These are phyloP conservation scores for Thunnus maccoyii DNA, from an alignment of 2,113 vertebrate genomes.

Conservation along the genomic window DNA sequence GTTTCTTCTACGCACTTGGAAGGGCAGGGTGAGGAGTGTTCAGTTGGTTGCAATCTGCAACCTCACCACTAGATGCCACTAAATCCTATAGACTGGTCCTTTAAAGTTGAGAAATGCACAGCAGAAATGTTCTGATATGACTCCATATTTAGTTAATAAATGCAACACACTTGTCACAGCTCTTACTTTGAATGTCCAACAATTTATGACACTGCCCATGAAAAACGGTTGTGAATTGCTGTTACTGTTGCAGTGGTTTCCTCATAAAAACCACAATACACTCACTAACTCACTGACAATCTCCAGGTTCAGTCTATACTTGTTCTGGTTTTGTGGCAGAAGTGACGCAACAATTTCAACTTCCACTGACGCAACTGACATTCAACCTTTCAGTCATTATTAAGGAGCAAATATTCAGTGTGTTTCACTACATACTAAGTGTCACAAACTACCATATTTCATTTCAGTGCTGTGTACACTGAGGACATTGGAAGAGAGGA, in stretches of 20 bases:
- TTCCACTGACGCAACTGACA: neutral
- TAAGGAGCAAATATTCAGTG: neutral
- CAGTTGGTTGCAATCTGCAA: too few relatives aligned
- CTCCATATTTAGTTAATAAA: neutral
- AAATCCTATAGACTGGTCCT: too few relatives aligned
- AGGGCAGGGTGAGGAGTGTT: too few relatives aligned
- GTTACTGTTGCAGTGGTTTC: neutral
- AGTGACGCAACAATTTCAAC: neutral
- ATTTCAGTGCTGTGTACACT: neutral
- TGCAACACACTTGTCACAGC: too few relatives aligned
- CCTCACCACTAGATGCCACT: too few relatives aligned
- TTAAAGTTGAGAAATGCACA: neutral
- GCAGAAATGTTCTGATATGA: neutral
- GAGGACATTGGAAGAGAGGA: neutral
- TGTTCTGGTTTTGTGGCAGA: neutral
- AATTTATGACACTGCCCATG: neutral
- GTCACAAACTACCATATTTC: neutral
- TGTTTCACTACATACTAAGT: neutral
- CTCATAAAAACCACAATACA: constrained; percentile 25
- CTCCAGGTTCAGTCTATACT: constrained; percentile 5
- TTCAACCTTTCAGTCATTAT: neutral
- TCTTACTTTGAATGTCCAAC: neutral
- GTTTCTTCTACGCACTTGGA: too few relatives aligned
- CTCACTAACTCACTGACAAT: neutral
- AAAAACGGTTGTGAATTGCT: neutral